Evolutionary conservation across 2,797 vertebrate genomes (phyloP).

Genomic region (Vultur gryphus): DNA sequence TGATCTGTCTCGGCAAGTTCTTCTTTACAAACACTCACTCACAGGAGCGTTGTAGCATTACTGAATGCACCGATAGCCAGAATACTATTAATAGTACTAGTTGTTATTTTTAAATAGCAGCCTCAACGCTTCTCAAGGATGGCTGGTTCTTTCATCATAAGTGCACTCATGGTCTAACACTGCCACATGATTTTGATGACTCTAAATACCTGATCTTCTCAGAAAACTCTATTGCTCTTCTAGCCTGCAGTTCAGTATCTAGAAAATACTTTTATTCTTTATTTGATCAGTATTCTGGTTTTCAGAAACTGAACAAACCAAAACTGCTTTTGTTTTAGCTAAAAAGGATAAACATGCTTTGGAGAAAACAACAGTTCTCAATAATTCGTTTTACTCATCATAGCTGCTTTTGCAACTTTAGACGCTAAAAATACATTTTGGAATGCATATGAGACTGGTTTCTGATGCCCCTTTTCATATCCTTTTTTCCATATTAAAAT

Average conservation of each 20-base stretch:
- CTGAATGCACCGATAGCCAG: background rate
- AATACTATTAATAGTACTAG: background rate
- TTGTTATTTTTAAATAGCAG: background rate
- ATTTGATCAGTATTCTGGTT: background rate
- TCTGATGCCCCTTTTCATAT: background rate
- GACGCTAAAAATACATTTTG: background rate
- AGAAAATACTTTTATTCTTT: background rate
- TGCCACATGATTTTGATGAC: background rate
- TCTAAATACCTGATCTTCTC: background rate
- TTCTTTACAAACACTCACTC: background rate
- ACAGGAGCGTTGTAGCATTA: background rate
- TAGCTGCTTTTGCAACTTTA: background rate
- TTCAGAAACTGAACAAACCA: constrained; percentile 55
- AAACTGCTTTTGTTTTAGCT: constrained; percentile 31
- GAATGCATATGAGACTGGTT: background rate
- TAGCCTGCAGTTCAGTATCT: background rate
- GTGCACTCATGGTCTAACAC: background rate
- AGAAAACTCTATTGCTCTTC: background rate
- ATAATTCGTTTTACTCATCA: background rate
- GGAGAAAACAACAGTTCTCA: background rate
- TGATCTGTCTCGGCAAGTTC: background rate
- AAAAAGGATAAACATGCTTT: constrained; percentile 42
- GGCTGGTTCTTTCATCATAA: background rate
- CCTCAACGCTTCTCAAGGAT: background rate
- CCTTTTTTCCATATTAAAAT: background rate